Conservation (phyloP, 2,113 vertebrate genomes). For the Seriola quinqueradiata region DNA sequence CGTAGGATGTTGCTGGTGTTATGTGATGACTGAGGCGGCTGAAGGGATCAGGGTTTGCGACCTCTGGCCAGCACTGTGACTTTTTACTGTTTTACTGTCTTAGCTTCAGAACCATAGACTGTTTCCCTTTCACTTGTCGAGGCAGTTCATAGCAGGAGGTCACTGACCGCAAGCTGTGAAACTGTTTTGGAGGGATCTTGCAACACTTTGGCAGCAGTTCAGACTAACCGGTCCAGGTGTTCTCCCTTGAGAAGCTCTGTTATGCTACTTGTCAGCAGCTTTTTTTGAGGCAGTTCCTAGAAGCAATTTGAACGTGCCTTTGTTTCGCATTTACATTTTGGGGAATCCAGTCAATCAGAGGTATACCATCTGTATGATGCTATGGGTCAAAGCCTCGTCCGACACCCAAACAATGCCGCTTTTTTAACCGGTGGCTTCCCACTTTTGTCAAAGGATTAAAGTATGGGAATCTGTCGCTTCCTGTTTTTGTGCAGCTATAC, state of each 20-base stretch:
- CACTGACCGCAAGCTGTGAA: constrained; percentile 21
- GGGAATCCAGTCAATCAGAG: constrained; percentile 51
- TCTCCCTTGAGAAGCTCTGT: constrained; percentile 55
- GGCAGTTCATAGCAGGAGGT: constrained; percentile 20
- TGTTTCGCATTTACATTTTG: constrained; percentile 54
- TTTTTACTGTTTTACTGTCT: background rate
- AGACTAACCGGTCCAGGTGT: constrained; percentile 39
- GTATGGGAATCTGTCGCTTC: constrained; percentile 66
- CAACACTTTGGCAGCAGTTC: constrained; percentile 48
- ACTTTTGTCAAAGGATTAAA: constrained; percentile 50
- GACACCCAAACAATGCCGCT: constrained; percentile 63
- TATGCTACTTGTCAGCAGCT: constrained; percentile 34
- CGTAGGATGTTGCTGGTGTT: background rate
- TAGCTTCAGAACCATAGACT: background rate
- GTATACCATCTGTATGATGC: constrained; percentile 45
- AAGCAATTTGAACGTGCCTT: constrained; percentile 14
- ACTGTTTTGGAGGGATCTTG: constrained; percentile 15
- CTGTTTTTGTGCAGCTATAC: constrained; percentile 72
- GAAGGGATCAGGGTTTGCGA: background rate
- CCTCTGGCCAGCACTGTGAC: background rate
- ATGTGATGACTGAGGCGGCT: background rate
- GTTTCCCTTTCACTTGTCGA: no score
- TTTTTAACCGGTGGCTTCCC: constrained; percentile 49
- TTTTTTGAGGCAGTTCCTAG: constrained; percentile 25
- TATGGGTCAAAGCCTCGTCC: constrained; percentile 29